These are phyloP conservation scores for Drosophila subpulchrella DNA, from an alignment of 1,140 invertebrate species.

Conservation along the genomic window DNA sequence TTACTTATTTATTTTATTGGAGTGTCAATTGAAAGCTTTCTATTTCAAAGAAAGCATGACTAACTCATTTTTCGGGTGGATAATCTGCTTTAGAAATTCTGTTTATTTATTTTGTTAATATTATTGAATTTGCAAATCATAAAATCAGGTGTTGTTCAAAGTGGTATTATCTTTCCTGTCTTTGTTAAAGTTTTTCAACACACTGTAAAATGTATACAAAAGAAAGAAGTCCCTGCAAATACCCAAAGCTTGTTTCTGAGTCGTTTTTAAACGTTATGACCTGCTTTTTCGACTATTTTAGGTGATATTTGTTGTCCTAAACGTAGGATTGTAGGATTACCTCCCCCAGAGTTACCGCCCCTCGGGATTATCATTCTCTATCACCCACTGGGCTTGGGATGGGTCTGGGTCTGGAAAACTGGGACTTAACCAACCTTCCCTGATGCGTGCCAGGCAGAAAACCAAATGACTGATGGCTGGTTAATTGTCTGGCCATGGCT, in stretches of 20 bases:
- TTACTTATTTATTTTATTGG: constrained; percentile 29
- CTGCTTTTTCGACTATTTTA: constrained; percentile 23
- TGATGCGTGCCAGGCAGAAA: constrained; percentile 61
- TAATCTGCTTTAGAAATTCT: constrained; percentile 16
- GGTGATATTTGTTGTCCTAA: constrained; percentile 32
- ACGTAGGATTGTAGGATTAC: constrained; percentile 22
- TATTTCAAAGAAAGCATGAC: not conserved
- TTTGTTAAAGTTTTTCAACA: not conserved
- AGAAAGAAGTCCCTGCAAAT: not conserved
- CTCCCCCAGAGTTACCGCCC: constrained; percentile 14
- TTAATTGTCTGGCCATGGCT: constrained; percentile 79
- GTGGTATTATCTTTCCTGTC: not conserved
- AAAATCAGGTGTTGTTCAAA: not conserved
- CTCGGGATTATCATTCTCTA: constrained; percentile 26
- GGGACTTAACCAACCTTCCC: constrained; percentile 30
- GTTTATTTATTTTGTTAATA: constrained; percentile 12
- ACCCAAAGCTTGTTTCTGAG: not conserved
- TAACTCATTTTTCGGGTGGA: not conserved
- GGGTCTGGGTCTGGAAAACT: constrained; percentile 5
- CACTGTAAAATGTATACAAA: not conserved
- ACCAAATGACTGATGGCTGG: constrained; percentile 80
- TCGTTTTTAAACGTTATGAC: constrained; percentile 22
- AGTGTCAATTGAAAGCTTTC: constrained; percentile 28
- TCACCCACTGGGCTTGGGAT: constrained; percentile 27
- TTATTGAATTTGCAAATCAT: constrained; percentile 1